A percentile compares a stretch with the other conserved stretches of the same genome.
phyloP scores from a whole-genome alignment of 2,113 vertebrate genomes.

The Scomber colias region DNA sequence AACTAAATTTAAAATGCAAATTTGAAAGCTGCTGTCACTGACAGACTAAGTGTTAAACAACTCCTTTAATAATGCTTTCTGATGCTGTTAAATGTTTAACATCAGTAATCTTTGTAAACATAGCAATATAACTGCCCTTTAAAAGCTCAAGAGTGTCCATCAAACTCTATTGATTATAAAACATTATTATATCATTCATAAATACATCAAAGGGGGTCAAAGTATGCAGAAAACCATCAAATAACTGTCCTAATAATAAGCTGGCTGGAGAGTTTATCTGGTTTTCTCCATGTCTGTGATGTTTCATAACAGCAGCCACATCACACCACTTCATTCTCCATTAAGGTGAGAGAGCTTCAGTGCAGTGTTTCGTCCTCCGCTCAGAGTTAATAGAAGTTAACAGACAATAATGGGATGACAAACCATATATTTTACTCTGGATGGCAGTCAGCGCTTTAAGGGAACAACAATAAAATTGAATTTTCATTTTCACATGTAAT shows the following conservation, averaged over 20 bases:
- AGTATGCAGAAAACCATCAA: slow-evolving; percentile 5
- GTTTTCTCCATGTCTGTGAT: not conserved
- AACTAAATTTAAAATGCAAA: not conserved
- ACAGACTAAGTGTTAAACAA: too few relatives aligned
- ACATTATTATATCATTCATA: not conserved
- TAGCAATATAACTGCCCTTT: too few relatives aligned
- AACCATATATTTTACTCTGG: slow-evolving; percentile 52
- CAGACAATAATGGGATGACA: slow-evolving; percentile 65
- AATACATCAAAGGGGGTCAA: not conserved
- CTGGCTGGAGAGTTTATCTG: not conserved
- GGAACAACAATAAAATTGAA: slow-evolving; percentile 34
- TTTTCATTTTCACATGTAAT: slow-evolving; percentile 54
- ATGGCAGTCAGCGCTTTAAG: slow-evolving; percentile 38
- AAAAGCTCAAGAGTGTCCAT: too few relatives aligned
- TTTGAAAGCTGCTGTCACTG: not conserved
- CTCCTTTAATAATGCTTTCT: too few relatives aligned
- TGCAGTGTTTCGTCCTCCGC: slow-evolving; percentile 38
- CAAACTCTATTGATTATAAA: too few relatives aligned
- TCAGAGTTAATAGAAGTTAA: slow-evolving; percentile 66
- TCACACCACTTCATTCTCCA: slow-evolving; percentile 7
- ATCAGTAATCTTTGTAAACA: too few relatives aligned
- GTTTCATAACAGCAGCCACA: slow-evolving; percentile 7
- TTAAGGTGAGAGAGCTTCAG: slow-evolving; percentile 31
- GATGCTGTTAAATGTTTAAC: too few relatives aligned
- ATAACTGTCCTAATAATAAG: not conserved